Evolutionary conservation across 2,797 vertebrate genomes (phyloP).

Genomic region (Hoplostethus atlanticus): DNA sequence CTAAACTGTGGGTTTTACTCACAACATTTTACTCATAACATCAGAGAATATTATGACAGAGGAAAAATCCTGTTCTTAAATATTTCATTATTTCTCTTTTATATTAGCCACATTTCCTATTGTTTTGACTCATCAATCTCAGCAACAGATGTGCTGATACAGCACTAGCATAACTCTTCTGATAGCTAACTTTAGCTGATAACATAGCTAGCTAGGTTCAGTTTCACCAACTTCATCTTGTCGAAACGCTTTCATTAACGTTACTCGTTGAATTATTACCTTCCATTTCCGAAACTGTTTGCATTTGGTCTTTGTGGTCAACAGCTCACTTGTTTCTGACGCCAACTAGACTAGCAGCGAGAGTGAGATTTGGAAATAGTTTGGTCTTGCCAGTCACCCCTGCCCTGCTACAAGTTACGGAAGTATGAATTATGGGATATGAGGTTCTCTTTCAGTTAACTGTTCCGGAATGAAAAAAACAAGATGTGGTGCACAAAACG

Average conservation of each 20-base stretch:
- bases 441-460: constrained; percentile 41
- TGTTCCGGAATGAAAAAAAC: background rate
- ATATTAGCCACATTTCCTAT: background rate
- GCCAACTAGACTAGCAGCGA: constrained; percentile 34
- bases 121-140: background rate
- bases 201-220: background rate
- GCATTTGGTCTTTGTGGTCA: constrained; percentile 18
- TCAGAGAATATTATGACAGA: background rate
- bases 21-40: background rate
- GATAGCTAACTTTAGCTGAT: constrained; percentile 44
- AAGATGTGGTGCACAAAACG: background rate
- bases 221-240: background rate
- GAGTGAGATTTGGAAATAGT: constrained; percentile 4
- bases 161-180: constrained; percentile 42
- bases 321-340: constrained; percentile 23
- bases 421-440: constrained; percentile 70
- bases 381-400: constrained; percentile 30
- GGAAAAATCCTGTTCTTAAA: background rate
- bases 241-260: background rate
- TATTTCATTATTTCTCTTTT: background rate
- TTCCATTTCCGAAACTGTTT: constrained; percentile 55
- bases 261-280: constrained; percentile 43
- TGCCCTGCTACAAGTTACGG: constrained; percentile 40
- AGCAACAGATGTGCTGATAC: background rate
- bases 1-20: background rate